Percentiles rank a stretch among this genome's conserved stretches.
These are phyloP conservation scores for Trididemnum miniatum DNA, from an alignment of 23 tunicate species.

Conservation along the genomic window DNA sequence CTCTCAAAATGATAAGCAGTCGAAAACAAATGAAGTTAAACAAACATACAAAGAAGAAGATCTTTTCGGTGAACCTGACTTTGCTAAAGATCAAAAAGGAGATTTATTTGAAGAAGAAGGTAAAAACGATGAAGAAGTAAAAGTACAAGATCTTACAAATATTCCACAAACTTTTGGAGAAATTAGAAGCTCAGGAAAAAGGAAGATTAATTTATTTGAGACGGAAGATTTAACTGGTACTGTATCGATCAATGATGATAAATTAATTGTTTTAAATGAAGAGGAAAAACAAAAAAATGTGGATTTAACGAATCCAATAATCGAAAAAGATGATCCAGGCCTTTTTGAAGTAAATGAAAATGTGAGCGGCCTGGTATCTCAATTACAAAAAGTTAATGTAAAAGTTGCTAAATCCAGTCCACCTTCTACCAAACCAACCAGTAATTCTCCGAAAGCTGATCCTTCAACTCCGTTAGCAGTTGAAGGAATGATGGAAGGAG, in stretches of 20 bases:
- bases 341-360: conserved; percentile 1
- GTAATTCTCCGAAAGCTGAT: not conserved
- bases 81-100: not conserved
- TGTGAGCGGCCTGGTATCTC: not conserved
- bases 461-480: not conserved
- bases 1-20: not conserved
- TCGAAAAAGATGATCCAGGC: not conserved
- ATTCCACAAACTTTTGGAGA: not conserved
- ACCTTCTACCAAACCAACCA: not conserved
- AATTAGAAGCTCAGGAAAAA: not conserved
- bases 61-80: conserved; percentile 10
- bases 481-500: conserved; percentile 8
- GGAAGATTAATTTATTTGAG: not conserved
- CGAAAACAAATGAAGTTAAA: not conserved
- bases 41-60: not conserved
- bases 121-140: not conserved
- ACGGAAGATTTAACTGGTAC: conserved; percentile 21
- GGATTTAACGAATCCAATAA: not conserved
- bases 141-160: not conserved
- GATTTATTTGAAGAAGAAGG: not conserved
- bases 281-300: not conserved
- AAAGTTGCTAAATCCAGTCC: not conserved
- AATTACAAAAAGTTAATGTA: not conserved
- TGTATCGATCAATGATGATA: conserved; percentile 5
- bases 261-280: conserved; percentile 12